Conservation (phyloP, 2,888 invertebrate genomes). For the Synergus laeviventris region DNA sequence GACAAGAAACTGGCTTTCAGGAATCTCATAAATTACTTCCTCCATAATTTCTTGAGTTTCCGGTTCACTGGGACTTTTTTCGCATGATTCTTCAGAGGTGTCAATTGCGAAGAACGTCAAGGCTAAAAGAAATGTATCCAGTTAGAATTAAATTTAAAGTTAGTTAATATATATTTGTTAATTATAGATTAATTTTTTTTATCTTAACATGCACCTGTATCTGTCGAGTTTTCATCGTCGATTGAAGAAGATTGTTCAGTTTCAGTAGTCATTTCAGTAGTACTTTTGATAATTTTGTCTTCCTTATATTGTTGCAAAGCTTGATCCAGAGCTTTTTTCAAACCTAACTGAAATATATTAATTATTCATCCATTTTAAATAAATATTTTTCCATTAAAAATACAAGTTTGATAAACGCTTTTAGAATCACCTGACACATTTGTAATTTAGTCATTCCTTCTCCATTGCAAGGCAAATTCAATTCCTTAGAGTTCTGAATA, state of each 20-base stretch:
- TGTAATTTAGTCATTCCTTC: slow-evolving; percentile 57
- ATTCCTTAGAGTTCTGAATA: background rate
- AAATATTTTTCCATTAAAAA: no score
- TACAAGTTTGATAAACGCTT: no score
- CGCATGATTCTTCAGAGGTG: background rate
- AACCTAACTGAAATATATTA: slow-evolving; percentile 70
- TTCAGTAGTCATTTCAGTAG: background rate
- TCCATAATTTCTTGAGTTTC: background rate
- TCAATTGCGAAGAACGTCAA: background rate
- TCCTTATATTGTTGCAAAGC: slow-evolving; percentile 75
- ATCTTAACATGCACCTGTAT: background rate
- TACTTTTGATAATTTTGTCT: slow-evolving; percentile 69
- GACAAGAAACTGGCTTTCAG: background rate
- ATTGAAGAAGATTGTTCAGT: background rate
- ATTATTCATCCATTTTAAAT: background rate
- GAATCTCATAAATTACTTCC: background rate
- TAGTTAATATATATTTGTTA: no score
- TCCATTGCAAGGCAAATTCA: background rate
- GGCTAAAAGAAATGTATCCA: background rate
- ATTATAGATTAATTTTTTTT: background rate
- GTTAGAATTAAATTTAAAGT: background rate
- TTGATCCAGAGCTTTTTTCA: slow-evolving; percentile 77
- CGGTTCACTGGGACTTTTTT: background rate
- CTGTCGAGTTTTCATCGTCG: background rate
- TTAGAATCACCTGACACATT: slow-evolving; percentile 61